These are phyloP conservation scores for Monomorium pharaonis DNA, from an alignment of 1,140 invertebrate species.

Conservation along the genomic window DNA sequence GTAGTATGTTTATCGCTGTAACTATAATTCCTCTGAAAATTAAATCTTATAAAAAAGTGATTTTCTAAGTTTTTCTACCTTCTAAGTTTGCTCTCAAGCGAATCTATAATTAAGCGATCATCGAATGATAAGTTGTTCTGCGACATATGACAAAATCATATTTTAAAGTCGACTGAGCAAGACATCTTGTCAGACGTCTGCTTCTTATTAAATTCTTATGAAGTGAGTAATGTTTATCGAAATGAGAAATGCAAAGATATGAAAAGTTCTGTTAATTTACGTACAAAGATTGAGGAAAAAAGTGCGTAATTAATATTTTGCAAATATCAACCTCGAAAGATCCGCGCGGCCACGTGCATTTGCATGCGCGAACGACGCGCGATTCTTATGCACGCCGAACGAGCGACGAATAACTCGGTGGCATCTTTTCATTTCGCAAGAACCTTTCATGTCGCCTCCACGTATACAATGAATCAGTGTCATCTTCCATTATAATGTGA, in stretches of 20 bases:
- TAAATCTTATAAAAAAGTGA: background rate
- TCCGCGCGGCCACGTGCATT: background rate
- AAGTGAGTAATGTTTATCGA: background rate
- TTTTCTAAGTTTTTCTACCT: background rate
- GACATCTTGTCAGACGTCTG: background rate
- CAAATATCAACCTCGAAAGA: conserved; percentile 15
- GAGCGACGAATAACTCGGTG: background rate
- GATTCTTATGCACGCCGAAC: conserved; percentile 21
- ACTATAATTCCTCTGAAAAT: background rate
- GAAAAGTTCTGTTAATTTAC: background rate
- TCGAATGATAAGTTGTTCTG: background rate
- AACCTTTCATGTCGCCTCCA: background rate
- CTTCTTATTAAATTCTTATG: background rate
- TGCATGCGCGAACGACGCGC: background rate
- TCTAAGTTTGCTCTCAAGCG: background rate
- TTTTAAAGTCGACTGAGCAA: background rate
- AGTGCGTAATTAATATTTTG: conserved; percentile 24
- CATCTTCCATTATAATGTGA: conserved; percentile 17
- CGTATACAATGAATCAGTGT: conserved; percentile 18
- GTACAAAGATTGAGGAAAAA: background rate
- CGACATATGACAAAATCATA: background rate
- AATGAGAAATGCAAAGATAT: background rate
- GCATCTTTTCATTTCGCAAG: conserved; percentile 42
- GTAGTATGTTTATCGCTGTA: too few species aligned
- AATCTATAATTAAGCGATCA: background rate